Evolutionary conservation across 2,888 invertebrate genomes (phyloP), one percentile per base, ranked within the genome.

Genomic region (Choreutis nemorana): DNA sequence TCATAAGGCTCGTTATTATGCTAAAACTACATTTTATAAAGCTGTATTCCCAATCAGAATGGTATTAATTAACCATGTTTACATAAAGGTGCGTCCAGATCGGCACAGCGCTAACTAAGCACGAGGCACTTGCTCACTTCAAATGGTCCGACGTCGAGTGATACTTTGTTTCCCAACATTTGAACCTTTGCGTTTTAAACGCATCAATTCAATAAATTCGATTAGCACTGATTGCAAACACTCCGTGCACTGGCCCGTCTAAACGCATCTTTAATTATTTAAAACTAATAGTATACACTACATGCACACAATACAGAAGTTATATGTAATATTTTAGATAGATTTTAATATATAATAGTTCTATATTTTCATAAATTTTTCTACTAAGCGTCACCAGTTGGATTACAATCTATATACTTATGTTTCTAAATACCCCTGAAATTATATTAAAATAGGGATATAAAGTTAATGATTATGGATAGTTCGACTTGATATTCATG

Each of bases 1-100:
- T 57, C 54, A 53, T 62, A 66, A 64, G 65, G 61, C 65, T 63
- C 50, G 48, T n/a, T n/a, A n/a, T 49, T 60, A 65, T 51, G 44
- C 60, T 70, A 61, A 48, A 47, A 24, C 78, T 77, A 77, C 68
- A 53, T 48, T 47, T 83, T 65, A 84, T 84, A 85, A 85, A 85
- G 84, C 85, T 85, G 83, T 84, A 81, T 81, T 77, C 83, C 84
- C 83, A 82, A 72, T 64, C 42, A 56, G 56, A 64, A 63, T 63
- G 60, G 64, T 61, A 45, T 53, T 41, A 50, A 57, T 59, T 50
- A 43, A 49, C 61, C 64, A 65, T n/a, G n/a, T n/a, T n/a, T n/a
- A n/a, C n/a, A n/a, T n/a, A n/a, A n/a, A n/a, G n/a, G n/a, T n/a
- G n/a, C n/a, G n/a, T n/a, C n/a, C n/a, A n/a, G n/a, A n/a, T n/a